These are phyloP conservation scores for Grallaria varia DNA, from an alignment of 2,113 vertebrate genomes.

Conservation along the genomic window DNA sequence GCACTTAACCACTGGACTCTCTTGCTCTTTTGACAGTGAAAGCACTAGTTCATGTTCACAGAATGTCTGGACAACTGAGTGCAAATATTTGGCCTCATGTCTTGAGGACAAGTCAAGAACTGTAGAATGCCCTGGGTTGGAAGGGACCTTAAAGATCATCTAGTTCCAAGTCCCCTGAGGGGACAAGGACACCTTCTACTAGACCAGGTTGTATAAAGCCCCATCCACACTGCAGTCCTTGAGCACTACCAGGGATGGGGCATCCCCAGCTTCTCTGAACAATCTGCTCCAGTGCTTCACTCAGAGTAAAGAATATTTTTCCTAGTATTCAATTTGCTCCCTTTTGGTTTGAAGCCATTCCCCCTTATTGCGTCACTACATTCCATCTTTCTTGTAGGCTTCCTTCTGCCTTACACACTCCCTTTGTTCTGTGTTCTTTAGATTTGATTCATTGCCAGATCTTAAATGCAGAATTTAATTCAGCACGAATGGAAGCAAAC, in stretches of 20 bases:
- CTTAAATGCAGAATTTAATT: not conserved
- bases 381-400: not conserved
- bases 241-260: not conserved
- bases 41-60: not conserved
- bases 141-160: not conserved
- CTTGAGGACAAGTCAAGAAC: not conserved
- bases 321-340: not conserved
- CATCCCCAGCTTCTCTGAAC: not conserved
- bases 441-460: not conserved
- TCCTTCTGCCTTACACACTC: not conserved
- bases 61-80: not conserved
- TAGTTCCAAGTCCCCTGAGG: not conserved
- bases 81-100: not conserved
- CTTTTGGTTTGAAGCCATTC: not conserved
- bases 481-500: not conserved
- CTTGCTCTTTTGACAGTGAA: not conserved
- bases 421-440: not conserved
- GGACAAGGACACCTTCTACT: not conserved
- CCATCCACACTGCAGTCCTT: not conserved
- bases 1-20: not conserved
- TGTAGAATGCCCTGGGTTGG: not conserved
- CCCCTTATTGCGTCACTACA: not conserved
- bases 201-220: not conserved
- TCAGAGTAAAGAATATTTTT: not conserved
- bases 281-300: not conserved